Base-by-base conservation (phyloP, 2,113 vertebrate genomes). In the Lophochroa leadbeateri region DNA sequence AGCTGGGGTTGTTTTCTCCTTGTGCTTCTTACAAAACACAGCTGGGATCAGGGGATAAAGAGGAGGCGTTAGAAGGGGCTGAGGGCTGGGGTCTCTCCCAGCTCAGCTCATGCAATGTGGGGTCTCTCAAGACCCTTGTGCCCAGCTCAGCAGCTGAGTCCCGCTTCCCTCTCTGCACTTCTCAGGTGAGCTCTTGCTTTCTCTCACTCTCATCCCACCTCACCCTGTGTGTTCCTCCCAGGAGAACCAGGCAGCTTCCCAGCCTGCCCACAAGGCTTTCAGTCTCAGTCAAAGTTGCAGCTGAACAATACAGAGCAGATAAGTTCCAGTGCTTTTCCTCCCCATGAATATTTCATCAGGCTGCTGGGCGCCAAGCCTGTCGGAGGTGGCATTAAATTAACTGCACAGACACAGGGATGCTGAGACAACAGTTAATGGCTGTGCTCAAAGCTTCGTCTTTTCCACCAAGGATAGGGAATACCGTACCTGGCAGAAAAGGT, bases 291-390 rank as follows among this genome's bases (percentile, higher is more conserved):
- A 5, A 65, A 84, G 80, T 60, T 39, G 69, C 64, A 39, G 37
- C 75, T 31, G 72, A 81, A 71, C 85, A 81, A 70, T 12, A 43
- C 11, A 0, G 55, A 80, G 44, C 75, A 85, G 89, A 85, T 81
- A 81, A 85, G 75, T 85, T 77, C 75, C 80, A 65, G 55, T 17
- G 69, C 80, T 81, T 53, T 46, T 61, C 81, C 77, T 79, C 37
- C 1, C 58, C 77, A 92, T 90, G 70, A 90, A 92, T 92, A 90
- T 90, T 92, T 74, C 90, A 92, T 82, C 6, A 74, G 86, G 82
- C 82, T 69, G 82, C 90, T 7, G 70, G 93, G 76, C 53, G 11
- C 86, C 77, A 28, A 82, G 81, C 65, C 90, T n/a, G 71, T 57
- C 11, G 4, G 90, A 69, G 71, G 82, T 82, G 82, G 81, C 81